Percentiles rank a stretch among this genome's conserved stretches.
These are phyloP conservation scores for Mycetomoellerius zeteki DNA, from an alignment of 1,140 invertebrate genomes.

Conservation along the genomic window DNA sequence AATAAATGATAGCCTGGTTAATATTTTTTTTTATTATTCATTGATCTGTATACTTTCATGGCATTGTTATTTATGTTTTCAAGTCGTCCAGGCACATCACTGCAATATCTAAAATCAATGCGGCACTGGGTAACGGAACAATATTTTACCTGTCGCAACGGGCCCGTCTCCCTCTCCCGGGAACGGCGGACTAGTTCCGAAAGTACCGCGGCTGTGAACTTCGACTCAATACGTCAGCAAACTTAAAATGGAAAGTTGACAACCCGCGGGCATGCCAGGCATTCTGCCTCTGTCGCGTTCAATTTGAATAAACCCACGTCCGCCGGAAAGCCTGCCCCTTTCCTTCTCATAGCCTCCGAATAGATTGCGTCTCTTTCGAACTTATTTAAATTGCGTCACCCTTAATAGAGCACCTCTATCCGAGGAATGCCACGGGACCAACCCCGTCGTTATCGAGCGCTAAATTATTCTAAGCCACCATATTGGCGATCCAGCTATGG, in stretches of 20 bases:
- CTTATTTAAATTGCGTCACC: conserved; percentile 80
- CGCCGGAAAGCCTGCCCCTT: conserved; percentile 32
- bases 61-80: conserved; percentile 49
- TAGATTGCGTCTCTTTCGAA: conserved; percentile 74
- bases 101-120: conserved; percentile 60
- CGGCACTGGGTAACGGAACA: conserved; percentile 34
- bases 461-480: conserved; percentile 49
- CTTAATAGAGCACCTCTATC: conserved; percentile 1
- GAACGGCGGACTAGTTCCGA: conserved; percentile 34
- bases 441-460: conserved; percentile 16
- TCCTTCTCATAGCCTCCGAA: conserved; percentile 25
- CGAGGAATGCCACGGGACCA: neutral
- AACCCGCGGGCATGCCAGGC: conserved; percentile 78
- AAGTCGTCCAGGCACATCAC: neutral
- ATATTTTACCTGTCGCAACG: conserved; percentile 63
- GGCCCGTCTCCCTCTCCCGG: neutral
- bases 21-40: conserved; percentile 37
- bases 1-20: neutral
- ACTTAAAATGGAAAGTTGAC: conserved; percentile 82
- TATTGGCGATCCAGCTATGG: conserved; percentile 29
- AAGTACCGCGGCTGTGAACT: conserved; percentile 48
- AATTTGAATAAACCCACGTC: conserved; percentile 78
- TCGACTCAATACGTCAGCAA: conserved; percentile 75
- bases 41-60: conserved; percentile 24
- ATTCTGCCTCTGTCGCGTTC: conserved; percentile 80